Evolutionary conservation across 2,113 vertebrate genomes (phyloP), one percentile per base, ranked within the genome.

Genomic region (Silurus glanis): DNA sequence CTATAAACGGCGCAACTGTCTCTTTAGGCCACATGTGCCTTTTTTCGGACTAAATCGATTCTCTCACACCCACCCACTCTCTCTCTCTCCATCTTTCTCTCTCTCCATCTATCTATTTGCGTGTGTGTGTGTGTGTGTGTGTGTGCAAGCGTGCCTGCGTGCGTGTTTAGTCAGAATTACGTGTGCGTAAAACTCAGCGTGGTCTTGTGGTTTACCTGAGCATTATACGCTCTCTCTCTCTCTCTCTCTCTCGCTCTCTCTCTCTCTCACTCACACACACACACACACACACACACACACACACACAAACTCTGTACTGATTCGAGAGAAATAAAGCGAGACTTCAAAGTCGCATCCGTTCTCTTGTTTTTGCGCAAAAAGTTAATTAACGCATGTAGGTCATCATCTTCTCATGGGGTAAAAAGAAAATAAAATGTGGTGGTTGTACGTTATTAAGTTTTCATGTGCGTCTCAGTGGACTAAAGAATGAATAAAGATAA

Each of bases 131-230:
- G 59, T 61, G 59, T 21, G 59, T 61, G 59, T 61, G 59, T 51
- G 5, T 71, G 2, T 67, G 8, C 28, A n/a, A 21, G 9, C 19
- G 58, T 61, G 62, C n/a, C 25, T 69, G 47, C n/a, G 45, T 13
- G n/a, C 9, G 49, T 7, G 6, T 79, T 28, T 4, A 56, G 14
- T 58, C 75, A 28, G 53, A 9, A 17, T 53, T 79, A 56, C 75
- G 13, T 58, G 51, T 56, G 51, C 16, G 62, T 56, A 47, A 58
- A 79, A 37, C 14, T 37, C 23, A 62, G 14, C 37, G 76, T 80
- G 59, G 76, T 59, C 28, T 16, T 58, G 84, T 59, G 76, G 59
- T 69, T 85, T 58, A 80, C 75, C 84, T 85, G 51, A 51, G 62
- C 75, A 23, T 4, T n/a, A 55, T 72, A 23, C 23, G n/a, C 14